A percentile compares a stretch with the other conserved stretches of the same genome.
Evolutionary conservation across 2,888 invertebrate genomes (phyloP).

Genomic region (Panopea generosa): DNA sequence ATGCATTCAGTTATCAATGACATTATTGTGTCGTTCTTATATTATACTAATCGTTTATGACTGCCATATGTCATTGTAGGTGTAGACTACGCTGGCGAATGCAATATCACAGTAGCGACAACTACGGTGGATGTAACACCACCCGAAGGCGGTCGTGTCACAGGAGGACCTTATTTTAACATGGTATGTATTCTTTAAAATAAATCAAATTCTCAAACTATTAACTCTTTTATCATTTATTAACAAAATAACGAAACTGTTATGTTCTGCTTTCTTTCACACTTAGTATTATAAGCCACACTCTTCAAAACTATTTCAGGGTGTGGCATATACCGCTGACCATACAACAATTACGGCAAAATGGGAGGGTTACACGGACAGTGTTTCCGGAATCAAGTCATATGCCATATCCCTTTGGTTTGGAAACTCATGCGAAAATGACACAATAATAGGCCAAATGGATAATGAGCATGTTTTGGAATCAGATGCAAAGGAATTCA

Average conservation of each 20-base stretch:
- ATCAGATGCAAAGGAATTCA: not conserved
- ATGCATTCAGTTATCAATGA: too few relatives aligned
- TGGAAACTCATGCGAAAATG: slow-evolving; percentile 32
- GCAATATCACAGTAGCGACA: slow-evolving; percentile 13
- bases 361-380: slow-evolving; percentile 51
- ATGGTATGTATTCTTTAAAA: slow-evolving; percentile 20
- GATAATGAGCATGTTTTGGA: not conserved
- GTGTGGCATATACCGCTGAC: slow-evolving; percentile 41
- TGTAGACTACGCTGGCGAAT: slow-evolving; percentile 23
- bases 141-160: slow-evolving; percentile 6
- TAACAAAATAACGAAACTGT: too few relatives aligned
- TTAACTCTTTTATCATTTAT: too few relatives aligned
- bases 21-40: too few relatives aligned
- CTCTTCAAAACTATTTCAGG: slow-evolving; percentile 20
- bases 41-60: slow-evolving; percentile 29
- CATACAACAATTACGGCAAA: slow-evolving; percentile 20
- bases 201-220: too few relatives aligned
- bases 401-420: slow-evolving; percentile 43
- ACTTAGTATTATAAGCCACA: too few relatives aligned
- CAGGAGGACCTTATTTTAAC: slow-evolving; percentile 25
- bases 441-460: not conserved
- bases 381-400: slow-evolving; percentile 31
- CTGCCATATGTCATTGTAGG: slow-evolving; percentile 22
- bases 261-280: too few relatives aligned
- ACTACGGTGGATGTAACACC: slow-evolving; percentile 15